These are phyloP conservation scores for Pharmacophagus antenor DNA, from an alignment of 2,888 invertebrate species.

Conservation along the genomic window DNA sequence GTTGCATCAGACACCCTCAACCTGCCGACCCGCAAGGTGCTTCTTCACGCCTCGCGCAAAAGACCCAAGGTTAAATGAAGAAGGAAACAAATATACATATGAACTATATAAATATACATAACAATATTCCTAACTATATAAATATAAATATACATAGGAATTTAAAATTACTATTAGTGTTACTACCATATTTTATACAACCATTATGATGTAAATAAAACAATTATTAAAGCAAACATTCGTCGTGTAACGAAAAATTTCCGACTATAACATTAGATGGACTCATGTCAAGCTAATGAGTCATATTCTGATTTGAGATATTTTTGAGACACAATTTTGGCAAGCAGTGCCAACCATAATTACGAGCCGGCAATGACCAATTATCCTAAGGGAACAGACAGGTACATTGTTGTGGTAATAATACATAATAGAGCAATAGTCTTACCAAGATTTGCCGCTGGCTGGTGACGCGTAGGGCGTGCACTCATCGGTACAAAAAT, in stretches of 20 bases:
- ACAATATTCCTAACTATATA: no score
- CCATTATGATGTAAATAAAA: background rate
- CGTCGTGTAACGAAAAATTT: constrained; percentile 19
- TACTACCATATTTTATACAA: background rate
- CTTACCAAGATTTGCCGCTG: constrained; percentile 31
- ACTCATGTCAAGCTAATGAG: constrained; percentile 35
- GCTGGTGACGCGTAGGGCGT: constrained; percentile 31
- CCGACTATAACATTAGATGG: constrained; percentile 16
- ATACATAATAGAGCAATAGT: constrained; percentile 36
- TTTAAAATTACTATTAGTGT: no score
- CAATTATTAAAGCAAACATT: background rate
- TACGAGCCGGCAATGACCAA: constrained; percentile 53
- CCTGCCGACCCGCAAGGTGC: no score
- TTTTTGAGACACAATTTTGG: constrained; percentile 68
- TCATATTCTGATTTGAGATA: constrained; percentile 53
- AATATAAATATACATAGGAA: no score
- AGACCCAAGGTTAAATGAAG: no score
- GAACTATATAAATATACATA: no score
- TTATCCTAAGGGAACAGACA: constrained; percentile 36
- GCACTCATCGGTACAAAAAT: constrained; percentile 51
- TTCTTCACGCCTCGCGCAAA: no score
- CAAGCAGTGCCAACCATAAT: constrained; percentile 54
- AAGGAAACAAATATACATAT: no score
- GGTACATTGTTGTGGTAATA: constrained; percentile 40
- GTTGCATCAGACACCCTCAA: no score